Conservation (phyloP, 2,113 vertebrate genomes). For the Gavialis gangeticus region DNA sequence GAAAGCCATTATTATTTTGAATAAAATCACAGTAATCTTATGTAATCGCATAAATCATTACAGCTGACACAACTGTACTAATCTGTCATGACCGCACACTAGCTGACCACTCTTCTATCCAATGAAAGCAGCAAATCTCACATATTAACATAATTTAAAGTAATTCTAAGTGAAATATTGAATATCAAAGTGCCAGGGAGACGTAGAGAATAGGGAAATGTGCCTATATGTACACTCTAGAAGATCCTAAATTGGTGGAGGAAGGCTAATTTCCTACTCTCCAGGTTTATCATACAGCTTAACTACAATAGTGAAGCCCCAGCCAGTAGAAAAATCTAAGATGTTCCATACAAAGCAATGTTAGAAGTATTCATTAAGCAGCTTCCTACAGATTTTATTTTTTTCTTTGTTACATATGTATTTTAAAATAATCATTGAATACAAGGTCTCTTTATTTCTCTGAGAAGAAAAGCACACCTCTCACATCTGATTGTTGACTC, state of each 20-base stretch:
- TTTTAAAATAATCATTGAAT: background rate
- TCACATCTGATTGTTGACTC: background rate
- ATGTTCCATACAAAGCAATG: background rate
- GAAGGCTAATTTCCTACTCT: background rate
- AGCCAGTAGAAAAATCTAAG: background rate
- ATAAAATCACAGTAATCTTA: background rate
- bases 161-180: too few species aligned
- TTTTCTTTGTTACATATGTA: background rate
- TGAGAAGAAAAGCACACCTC: background rate
- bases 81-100: background rate
- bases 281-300: background rate
- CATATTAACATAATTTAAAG: background rate
- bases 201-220: background rate
- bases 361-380: background rate
- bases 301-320: background rate
- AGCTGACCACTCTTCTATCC: background rate
- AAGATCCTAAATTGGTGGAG: background rate
- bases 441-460: background rate
- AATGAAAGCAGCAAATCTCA: background rate
- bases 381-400: background rate
- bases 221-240: background rate
- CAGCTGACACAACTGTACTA: background rate
- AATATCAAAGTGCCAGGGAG: background rate
- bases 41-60: background rate
- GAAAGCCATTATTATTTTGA: constrained; percentile 41